phyloP scores from a whole-genome alignment of 2,797 vertebrate genomes.

The Coreius guichenoti region DNA sequence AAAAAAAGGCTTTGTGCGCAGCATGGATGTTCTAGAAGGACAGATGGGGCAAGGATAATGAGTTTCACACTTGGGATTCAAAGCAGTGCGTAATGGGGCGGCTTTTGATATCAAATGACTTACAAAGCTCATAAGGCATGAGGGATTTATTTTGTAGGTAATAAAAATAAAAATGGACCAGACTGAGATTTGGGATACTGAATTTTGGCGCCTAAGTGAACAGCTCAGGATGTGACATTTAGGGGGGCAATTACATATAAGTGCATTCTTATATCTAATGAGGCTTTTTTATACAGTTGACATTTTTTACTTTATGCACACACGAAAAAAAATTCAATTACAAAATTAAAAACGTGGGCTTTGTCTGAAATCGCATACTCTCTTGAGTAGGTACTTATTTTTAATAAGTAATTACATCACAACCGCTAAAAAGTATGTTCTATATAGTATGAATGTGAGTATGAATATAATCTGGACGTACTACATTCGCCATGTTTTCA shows the following conservation, averaged over 20 bases:
- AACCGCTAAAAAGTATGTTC: not conserved
- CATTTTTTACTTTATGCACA: not conserved
- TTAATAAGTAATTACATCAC: not conserved
- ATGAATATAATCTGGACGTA: not conserved
- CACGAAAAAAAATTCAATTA: not conserved
- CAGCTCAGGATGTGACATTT: constrained; percentile 14
- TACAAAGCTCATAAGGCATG: constrained; percentile 14
- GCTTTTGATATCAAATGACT: constrained; percentile 29
- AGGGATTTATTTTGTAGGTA: constrained; percentile 13
- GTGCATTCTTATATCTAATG: not conserved
- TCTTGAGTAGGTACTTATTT: not conserved
- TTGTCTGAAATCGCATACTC: not conserved
- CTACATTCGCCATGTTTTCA: not conserved
- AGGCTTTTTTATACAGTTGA: not conserved
- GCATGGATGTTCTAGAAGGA: constrained; percentile 45
- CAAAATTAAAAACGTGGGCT: not conserved
- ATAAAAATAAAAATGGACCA: constrained; percentile 18
- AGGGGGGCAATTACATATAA: not conserved
- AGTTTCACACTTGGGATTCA: constrained; percentile 30
- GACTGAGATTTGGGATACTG: constrained; percentile 19
- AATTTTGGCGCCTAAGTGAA: not conserved
- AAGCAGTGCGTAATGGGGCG: not conserved
- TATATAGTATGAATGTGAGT: not conserved
- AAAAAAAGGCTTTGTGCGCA: constrained; percentile 44
- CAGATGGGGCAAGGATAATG: constrained; percentile 38